A percentile compares a stretch with the other conserved stretches of the same genome.
These are phyloP conservation scores for Cantharis flavilabris DNA, from an alignment of 2,888 invertebrate species.

Conservation along the genomic window DNA sequence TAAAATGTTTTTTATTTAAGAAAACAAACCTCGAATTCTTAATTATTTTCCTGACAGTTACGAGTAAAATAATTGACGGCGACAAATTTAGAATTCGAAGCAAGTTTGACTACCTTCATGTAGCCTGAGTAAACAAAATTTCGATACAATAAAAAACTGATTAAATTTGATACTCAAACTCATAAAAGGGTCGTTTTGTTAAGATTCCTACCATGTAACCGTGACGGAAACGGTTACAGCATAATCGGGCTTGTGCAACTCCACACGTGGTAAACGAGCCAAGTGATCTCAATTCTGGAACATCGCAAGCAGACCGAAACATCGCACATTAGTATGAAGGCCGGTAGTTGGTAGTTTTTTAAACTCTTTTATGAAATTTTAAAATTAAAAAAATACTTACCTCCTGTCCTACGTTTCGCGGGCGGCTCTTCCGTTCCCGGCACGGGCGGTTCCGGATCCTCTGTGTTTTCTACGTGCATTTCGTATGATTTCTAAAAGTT, in stretches of 20 bases:
- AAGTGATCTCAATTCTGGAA: constrained; percentile 57
- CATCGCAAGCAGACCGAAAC: constrained; percentile 59
- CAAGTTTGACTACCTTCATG: constrained; percentile 22
- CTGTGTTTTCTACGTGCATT: constrained; percentile 12
- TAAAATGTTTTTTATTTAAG: constrained; percentile 3
- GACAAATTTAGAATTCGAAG: constrained; percentile 11
- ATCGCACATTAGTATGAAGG: constrained; percentile 56
- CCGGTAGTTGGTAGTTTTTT: constrained; percentile 42
- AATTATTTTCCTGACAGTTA: neutral
- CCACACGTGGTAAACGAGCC: constrained; percentile 51
- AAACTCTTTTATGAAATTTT: constrained; percentile 25
- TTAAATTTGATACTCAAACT: constrained; percentile 46
- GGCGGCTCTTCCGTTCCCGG: constrained; percentile 51
- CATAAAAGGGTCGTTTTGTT: constrained; percentile 39
- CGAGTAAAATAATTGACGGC: neutral
- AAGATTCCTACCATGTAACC: constrained; percentile 57
- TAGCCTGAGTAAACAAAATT: constrained; percentile 21
- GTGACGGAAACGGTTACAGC: constrained; percentile 53
- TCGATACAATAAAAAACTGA: neutral
- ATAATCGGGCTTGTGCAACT: constrained; percentile 45
- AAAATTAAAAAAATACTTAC: constrained; percentile 46
- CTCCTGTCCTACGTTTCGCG: constrained; percentile 43
- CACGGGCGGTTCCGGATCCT: constrained; percentile 47
- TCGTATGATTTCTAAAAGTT: neutral
- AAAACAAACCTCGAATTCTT: constrained; percentile 11